These are phyloP conservation scores for Ectemnius continuus DNA, from an alignment of 2,888 invertebrate genomes.

Conservation along the genomic window DNA sequence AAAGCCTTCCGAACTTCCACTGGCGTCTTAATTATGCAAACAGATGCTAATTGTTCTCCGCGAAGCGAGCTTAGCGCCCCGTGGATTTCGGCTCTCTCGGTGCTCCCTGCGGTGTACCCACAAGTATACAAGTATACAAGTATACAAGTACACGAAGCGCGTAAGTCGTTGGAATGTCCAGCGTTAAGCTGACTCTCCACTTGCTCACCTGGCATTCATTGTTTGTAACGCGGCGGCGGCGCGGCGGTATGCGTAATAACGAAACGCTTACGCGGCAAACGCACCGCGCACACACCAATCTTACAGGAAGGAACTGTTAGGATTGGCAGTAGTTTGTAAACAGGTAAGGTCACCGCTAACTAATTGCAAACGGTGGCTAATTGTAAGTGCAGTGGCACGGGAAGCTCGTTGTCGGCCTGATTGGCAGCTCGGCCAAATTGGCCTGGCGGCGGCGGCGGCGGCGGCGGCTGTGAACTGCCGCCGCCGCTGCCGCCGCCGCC, in stretches of 20 bases:
- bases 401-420: too few relatives aligned
- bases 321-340: background rate
- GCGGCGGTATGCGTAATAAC: slow-evolving; percentile 30
- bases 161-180: slow-evolving; percentile 49
- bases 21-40: slow-evolving; percentile 52
- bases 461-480: too few relatives aligned
- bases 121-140: background rate
- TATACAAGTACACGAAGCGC: slow-evolving; percentile 9
- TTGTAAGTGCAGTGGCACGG: too few relatives aligned
- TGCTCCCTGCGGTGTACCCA: slow-evolving; percentile 31
- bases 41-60: slow-evolving; percentile 49
- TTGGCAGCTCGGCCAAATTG: too few relatives aligned
- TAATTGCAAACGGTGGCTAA: slow-evolving; percentile 1
- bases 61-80: slow-evolving; percentile 13
- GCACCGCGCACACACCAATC: slow-evolving; percentile 1
- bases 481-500: too few relatives aligned
- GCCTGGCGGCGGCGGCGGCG: too few relatives aligned
- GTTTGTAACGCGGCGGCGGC: slow-evolving; percentile 10
- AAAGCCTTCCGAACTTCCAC: slow-evolving; percentile 35
- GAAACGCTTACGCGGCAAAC: slow-evolving; percentile 24
- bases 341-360: background rate
- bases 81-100: background rate
- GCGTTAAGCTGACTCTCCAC: slow-evolving; percentile 37
- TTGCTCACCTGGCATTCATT: slow-evolving; percentile 18
- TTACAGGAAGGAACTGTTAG: slow-evolving; percentile 34